Base-by-base conservation (phyloP, 2,113 vertebrate species). In the Cochlearius cochlearius region DNA sequence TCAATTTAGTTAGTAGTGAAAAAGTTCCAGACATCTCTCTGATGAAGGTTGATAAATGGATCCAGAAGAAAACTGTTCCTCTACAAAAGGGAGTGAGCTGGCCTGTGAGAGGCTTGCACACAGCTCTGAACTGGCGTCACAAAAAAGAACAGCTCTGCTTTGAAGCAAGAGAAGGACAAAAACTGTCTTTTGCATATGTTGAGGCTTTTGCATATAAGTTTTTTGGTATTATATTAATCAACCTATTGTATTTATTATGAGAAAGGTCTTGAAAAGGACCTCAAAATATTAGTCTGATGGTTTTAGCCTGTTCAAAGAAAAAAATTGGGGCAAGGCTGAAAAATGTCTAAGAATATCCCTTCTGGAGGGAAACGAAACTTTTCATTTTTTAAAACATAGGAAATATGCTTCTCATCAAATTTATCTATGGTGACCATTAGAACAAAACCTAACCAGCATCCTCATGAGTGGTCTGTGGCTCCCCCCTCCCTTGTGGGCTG, bases 1-100 rank as follows among this genome's bases (percentile, higher is more conserved):
- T 76, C 58, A 73, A 38, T 82, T 87, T 68, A 66, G 39, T 78
- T 74, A 81, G 66, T 60, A n/a, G 62, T 76, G 74, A 91, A 92
- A 72, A 94, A 83, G 30, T 82, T 85, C n/a, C 89, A 85, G 84
- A 50, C 25, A n/a, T 62, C 14, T 64, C 55, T 79, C 17, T 88
- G 77, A 23, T 69, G 77, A 68, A 84, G 18, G 8, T 1, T 75
- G 68, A 75, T 82, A 94, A 81, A 73, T 21, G 18, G 36, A 75
- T 87, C 25, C 43, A 68, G 87, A 72, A 87, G 60, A 87, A 91
- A 91, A 72, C 30, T 36, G 7, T 60, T 92, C 21, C 26, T 53
- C 39, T 72, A 20, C 50, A 60, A 72, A 89, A 76, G 39, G 29
- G 49, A 76, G 43, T 3, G 7, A 86, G 43, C 36, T 93, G 77